Evolutionary conservation across 92 coral and sea anemone genomes (phyloP), one percentile per base, ranked within the genome.

Genomic region (Bergia puertoricense): DNA sequence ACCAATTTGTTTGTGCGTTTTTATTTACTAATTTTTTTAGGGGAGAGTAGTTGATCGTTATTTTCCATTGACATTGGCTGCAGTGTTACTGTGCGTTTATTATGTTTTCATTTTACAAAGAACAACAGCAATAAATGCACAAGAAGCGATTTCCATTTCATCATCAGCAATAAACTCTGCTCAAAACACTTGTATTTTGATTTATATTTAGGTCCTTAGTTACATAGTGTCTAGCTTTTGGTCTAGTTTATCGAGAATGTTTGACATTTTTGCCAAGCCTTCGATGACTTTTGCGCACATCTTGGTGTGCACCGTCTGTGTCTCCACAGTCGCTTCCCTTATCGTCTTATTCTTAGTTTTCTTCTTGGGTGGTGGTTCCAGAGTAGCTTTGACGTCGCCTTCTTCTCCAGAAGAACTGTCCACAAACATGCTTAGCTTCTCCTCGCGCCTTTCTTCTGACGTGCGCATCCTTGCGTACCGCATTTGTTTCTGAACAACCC

Each of bases 311-410:
- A 30, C 38, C n/a, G 73, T 67, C 73, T 67, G 73, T 67, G 73
- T 30, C 73, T 67, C 73, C 73, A 14, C 30, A 68, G 74, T 68
- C 74, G 0, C 74, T 68, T 69, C 75, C 41, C 41, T 69, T 69
- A 69, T 69, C 75, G 41, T 30, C 75, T 6, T 69, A 69, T 69
- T 69, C 75, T 69, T 69, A 69, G 75, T 22, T 39, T 69, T 69
- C 74, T 69, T 69, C 75, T 69, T 69, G 75, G 75, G 75, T 38
- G 75, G 75, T 69, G 41, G 75, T 30, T 69, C 41, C 42, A 69
- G 75, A 69, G 75, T 22, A 69, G 75, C 75, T 69, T 69, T 13
- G n/a, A 69, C 75, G 2, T 69, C 41, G 75, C n/a, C 14, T 69
- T 30, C 75, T 69, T 69, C 37, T 69, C 38, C 75, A 69, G 38